Evolutionary conservation across 2,888 invertebrate species (phyloP).

Genomic region (Colostygia pectinataria): DNA sequence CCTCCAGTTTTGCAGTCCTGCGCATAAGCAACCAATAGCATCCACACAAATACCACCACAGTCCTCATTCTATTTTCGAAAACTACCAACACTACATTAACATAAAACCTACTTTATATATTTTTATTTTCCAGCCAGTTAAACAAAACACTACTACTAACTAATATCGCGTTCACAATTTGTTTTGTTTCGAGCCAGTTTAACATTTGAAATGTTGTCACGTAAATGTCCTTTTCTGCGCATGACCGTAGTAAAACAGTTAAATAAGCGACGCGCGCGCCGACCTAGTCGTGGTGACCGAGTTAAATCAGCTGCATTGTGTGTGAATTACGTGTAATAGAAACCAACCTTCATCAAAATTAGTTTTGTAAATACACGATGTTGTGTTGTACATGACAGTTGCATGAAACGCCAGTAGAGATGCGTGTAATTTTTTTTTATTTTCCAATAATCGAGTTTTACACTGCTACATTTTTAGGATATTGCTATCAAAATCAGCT

Average conservation of each 20-base stretch:
- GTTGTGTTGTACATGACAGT: too few species aligned
- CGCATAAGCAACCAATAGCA: conserved; percentile 39
- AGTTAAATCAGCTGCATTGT: conserved; percentile 47
- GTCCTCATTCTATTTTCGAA: conserved; percentile 17
- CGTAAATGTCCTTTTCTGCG: conserved; percentile 15
- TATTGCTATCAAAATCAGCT: too few species aligned
- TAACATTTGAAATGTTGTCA: conserved; percentile 6
- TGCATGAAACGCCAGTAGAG: too few species aligned
- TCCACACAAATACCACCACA: conserved; percentile 35
- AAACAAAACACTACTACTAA: too few species aligned
- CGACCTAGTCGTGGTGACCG: conserved; percentile 55
- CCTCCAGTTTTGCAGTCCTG: conserved; percentile 72
- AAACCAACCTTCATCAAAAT: conserved; percentile 23
- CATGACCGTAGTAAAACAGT: conserved; percentile 24
- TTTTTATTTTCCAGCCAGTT: too few species aligned
- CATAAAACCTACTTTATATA: too few species aligned
- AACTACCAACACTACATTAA: background rate
- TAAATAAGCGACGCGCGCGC: conserved; percentile 43
- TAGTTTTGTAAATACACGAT: background rate
- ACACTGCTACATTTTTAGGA: too few species aligned
- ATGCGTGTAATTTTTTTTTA: too few species aligned
- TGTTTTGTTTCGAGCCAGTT: too few species aligned
- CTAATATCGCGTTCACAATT: too few species aligned
- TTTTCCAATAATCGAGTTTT: too few species aligned
- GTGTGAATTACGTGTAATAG: conserved; percentile 39